phyloP scores from a whole-genome alignment of 2,888 invertebrate genomes.

The Eubasilissa splendida region DNA sequence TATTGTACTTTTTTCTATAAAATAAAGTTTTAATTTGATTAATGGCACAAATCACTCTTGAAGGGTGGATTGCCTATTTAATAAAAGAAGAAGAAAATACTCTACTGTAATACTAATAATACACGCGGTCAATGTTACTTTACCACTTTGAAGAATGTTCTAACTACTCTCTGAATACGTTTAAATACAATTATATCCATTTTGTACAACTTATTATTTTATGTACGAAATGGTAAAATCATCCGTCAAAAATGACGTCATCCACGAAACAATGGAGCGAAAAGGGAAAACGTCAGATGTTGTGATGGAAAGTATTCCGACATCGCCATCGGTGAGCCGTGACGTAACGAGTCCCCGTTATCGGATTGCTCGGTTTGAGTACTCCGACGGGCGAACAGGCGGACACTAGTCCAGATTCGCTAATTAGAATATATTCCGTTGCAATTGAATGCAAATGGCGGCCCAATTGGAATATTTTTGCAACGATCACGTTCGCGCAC shows the following conservation, averaged over 20 bases:
- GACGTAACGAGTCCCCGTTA: constrained; percentile 15
- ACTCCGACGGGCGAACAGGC: constrained; percentile 1
- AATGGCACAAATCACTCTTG: no score
- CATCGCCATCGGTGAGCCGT: neutral
- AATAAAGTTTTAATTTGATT: no score
- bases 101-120: no score
- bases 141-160: no score
- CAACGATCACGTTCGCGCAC: neutral
- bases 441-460: constrained; percentile 34
- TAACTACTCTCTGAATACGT: no score
- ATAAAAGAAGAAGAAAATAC: no score
- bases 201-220: neutral
- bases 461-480: constrained; percentile 9
- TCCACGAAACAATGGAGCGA: constrained; percentile 8
- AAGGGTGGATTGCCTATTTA: no score
- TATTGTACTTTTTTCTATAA: no score
- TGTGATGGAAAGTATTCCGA: constrained; percentile 1
- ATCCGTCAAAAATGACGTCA: constrained; percentile 1
- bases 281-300: constrained; percentile 9
- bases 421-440: constrained; percentile 37
- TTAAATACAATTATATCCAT: no score
- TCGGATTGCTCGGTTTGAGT: neutral
- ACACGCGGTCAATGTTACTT: no score
- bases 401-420: constrained; percentile 32
- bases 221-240: neutral